Evolutionary conservation across 2,113 vertebrate species (phyloP).

Genomic region (Pelusios castaneus): DNA sequence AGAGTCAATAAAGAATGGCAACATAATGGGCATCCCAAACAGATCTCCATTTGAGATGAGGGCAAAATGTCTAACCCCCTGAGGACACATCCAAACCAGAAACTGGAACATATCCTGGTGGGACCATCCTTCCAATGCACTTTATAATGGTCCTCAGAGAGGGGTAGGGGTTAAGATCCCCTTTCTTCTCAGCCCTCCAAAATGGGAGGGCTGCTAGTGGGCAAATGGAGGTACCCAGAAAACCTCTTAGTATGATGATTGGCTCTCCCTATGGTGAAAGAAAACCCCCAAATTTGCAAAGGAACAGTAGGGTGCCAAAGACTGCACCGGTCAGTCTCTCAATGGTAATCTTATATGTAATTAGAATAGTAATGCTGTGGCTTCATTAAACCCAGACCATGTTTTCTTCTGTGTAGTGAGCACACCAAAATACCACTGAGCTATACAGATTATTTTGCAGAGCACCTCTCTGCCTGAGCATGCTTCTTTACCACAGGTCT

Average conservation of each 20-base stretch:
- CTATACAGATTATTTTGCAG: not conserved
- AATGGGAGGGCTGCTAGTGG: not conserved
- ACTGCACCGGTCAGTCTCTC: not conserved
- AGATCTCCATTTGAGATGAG: not conserved
- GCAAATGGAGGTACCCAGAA: not conserved
- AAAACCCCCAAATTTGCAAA: not conserved
- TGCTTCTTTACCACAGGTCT: not conserved
- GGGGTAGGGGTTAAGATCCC: not conserved
- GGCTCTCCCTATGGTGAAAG: not conserved
- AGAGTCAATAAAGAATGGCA: not conserved
- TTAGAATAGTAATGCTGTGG: not conserved
- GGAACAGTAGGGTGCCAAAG: not conserved
- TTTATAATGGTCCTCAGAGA: not conserved
- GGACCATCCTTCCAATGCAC: not conserved
- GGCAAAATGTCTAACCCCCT: not conserved
- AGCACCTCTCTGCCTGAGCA: not conserved
- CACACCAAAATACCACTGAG: accelerated
- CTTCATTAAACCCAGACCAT: not conserved
- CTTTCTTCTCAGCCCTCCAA: not conserved
- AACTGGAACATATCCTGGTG: not conserved
- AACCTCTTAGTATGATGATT: not conserved
- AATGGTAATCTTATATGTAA: not conserved
- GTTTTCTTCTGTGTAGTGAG: not conserved
- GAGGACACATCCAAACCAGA: not conserved
- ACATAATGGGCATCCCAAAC: not conserved